Base-by-base conservation (phyloP, 2,888 invertebrate species). In the Fragum whitleyi region DNA sequence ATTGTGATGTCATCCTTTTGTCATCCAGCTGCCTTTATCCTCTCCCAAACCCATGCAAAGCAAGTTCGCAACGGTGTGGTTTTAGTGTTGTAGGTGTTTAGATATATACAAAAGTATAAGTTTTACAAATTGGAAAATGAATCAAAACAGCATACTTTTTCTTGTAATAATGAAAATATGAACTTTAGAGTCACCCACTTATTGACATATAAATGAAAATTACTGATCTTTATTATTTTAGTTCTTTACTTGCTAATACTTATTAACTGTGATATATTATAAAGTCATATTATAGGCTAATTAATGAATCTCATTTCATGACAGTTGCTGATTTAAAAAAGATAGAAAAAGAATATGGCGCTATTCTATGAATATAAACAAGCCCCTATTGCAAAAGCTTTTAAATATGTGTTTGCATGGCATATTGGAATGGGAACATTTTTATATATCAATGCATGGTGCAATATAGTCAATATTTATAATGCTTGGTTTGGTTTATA, bases 31-130 rank as follows among this genome's bases (percentile, higher is more conserved):
- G 3, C 23, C 21, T 42, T 19, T 61, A 23, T 65, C 65, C 65
- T 42, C 65, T 65, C 42, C 65, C 42, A 23, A 42, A 21, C 47
- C 76, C 81, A 85, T 86, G 87, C 87, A 87, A 87, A 87, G 87
- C 87, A 87, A 87, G 87, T 87, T 80, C 62, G 83, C 83, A 73
- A 55, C 76, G 74, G 36, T 71, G 47, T 73, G 72, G 67, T 51
- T 62, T 26, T 42, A 67, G 53, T 73, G 62, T 73, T 29, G 42
- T 73, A 73, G 73, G 26, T 51, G 51, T 23, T n/a, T 61, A 32
- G 61, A n/a, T 61, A 28, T 59, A 32, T 14, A 32, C n/a, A 32
- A 32, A 61, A 61, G 14, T n/a, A 16, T 29, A 61, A 32, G 19
- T 61, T 9, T 19, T 16, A 32, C 3, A 61, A 61, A 61, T 14